Conservation (phyloP, 2,888 invertebrate genomes). For the Drosophila sordidapex region DNA sequence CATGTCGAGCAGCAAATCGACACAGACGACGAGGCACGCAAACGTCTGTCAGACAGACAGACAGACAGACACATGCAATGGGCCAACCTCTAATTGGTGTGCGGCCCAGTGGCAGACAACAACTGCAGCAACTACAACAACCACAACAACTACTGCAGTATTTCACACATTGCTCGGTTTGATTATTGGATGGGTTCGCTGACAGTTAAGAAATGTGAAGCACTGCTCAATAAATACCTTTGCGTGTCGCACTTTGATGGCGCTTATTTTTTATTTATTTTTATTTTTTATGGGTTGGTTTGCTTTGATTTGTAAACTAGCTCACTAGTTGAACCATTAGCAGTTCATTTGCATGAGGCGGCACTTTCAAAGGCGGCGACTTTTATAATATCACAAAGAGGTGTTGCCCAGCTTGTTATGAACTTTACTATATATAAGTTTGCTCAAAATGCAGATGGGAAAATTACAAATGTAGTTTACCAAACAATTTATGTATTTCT, state of each 20-base stretch:
- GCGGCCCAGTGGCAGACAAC: constrained; percentile 9
- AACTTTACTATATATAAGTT: not conserved
- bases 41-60: constrained; percentile 4
- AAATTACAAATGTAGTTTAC: not conserved
- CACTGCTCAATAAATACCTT: constrained; percentile 39
- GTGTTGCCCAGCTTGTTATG: constrained; percentile 3
- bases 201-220: constrained; percentile 46
- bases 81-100: constrained; percentile 26
- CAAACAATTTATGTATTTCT: not conserved
- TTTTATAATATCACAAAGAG: constrained; percentile 3
- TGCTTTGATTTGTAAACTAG: constrained; percentile 3
- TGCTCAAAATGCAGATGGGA: not conserved
- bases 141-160: constrained; percentile 20
- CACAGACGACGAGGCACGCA: constrained; percentile 1
- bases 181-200: constrained; percentile 46
- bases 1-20: constrained; percentile 37
- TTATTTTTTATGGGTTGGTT: not conserved
- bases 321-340: not conserved
- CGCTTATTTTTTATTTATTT: not conserved
- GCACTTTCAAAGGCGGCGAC: constrained; percentile 10
- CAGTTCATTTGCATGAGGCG: constrained; percentile 10
- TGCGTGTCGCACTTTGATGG: constrained; percentile 35
- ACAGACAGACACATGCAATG: constrained; percentile 22
- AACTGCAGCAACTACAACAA: constrained; percentile 1
- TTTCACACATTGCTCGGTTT: constrained; percentile 41